These are phyloP conservation scores for Setophaga kirtlandii DNA, from an alignment of 2,113 vertebrate species.

Conservation along the genomic window DNA sequence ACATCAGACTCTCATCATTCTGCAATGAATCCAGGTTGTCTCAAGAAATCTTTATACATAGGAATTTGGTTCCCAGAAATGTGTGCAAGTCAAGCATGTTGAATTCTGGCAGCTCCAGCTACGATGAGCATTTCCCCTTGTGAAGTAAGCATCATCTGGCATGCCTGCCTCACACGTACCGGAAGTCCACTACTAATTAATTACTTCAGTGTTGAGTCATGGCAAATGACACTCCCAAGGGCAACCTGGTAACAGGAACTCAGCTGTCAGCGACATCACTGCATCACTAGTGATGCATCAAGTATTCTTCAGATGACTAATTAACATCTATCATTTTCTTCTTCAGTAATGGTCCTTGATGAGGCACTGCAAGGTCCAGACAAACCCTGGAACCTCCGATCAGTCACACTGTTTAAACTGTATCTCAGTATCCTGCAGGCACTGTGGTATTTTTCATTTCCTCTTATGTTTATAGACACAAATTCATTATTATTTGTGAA, in stretches of 20 bases:
- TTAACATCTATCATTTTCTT: not conserved
- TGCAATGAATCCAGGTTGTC: not conserved
- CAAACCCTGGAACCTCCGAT: fast-evolving
- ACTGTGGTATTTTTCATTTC: not conserved
- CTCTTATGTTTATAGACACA: not conserved
- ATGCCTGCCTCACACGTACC: not conserved
- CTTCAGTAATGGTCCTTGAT: not conserved
- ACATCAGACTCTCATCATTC: not conserved
- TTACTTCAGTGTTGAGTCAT: not conserved
- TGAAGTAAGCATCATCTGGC: not conserved
- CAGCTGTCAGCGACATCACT: not conserved
- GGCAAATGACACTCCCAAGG: not conserved
- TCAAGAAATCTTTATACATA: not conserved
- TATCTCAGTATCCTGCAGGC: not conserved
- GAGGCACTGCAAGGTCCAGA: not conserved
- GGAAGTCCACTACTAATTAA: not conserved
- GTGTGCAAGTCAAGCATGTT: not conserved
- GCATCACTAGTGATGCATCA: not conserved
- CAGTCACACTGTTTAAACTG: not conserved
- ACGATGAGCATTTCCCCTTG: not conserved
- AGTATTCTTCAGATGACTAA: not conserved
- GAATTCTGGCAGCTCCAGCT: not conserved
- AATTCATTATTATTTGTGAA: not conserved
- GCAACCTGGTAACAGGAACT: not conserved
- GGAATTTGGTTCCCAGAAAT: not conserved